phyloP scores from a whole-genome alignment of 2,113 vertebrate genomes.

The Steatornis caripensis region DNA sequence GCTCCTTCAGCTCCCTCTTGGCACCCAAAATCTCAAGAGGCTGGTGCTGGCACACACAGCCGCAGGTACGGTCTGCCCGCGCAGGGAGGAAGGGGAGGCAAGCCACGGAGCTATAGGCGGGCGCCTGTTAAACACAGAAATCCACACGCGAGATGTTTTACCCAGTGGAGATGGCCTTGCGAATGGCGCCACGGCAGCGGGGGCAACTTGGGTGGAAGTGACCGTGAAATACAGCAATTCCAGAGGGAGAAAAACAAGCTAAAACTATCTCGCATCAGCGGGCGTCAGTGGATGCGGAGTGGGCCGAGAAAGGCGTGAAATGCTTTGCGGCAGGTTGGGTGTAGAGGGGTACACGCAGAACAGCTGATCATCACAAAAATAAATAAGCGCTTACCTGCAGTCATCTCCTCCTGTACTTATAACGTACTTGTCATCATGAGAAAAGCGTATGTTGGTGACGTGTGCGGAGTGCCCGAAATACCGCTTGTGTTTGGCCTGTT shows the following conservation, averaged over 20 bases:
- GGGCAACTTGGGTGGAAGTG: rapidly evolving
- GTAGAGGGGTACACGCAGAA: neutral
- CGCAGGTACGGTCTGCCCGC: neutral
- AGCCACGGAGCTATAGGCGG: neutral
- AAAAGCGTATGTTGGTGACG: slow-evolving; percentile 93
- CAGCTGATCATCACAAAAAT: no score
- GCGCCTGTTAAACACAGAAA: no score
- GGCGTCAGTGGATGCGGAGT: neutral
- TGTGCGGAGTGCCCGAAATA: slow-evolving; percentile 96
- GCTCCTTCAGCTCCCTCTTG: neutral
- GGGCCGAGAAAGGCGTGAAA: neutral
- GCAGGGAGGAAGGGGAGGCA: neutral
- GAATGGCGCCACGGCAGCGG: neutral
- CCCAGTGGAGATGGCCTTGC: neutral
- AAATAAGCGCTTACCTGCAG: slow-evolving; percentile 81
- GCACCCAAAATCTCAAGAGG: rapidly evolving
- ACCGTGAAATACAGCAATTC: neutral
- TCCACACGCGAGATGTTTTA: no score
- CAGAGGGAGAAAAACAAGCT: neutral
- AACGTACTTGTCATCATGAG: slow-evolving; percentile 89
- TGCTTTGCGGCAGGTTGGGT: neutral
- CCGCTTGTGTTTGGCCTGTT: slow-evolving; percentile 93
- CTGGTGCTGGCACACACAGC: rapidly evolving
- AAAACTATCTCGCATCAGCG: neutral
- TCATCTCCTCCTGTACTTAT: slow-evolving; percentile 92